Evolutionary conservation across 1,140 invertebrate genomes (phyloP), one percentile per base, ranked within the genome.

Genomic region (Drosophila lacteicornis): DNA sequence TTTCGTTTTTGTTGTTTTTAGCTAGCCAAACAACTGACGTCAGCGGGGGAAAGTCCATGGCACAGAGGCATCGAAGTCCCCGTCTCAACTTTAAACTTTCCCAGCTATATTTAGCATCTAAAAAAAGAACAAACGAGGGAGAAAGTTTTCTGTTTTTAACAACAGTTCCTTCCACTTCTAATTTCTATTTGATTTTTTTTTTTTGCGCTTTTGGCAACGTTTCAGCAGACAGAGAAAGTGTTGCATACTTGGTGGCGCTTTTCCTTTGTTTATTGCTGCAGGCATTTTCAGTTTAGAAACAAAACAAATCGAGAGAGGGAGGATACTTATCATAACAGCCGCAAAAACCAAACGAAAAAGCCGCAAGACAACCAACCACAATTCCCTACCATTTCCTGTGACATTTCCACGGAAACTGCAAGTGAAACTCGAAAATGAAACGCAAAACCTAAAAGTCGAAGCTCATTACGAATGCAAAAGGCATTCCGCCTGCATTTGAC

Each of bases 61-160:
- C 40, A 62, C 9, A 13, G 15, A 17, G 40, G 50, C 17, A 55
- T 59, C 42, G 65, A 51, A 50, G 50, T n/a, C 59, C 40, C 6
- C 60, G 74, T 49, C 79, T 86, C 83, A 86, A 86, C 82, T 86
- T 87, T 87, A 63, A 87, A 88, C 84, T 90, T 88, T 84, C 53
- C 43, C 22, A 7, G 8, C 84, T 87, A 87, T 75, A 80, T 69
- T 75, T 90, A 77, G 80, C 59, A 25, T 42, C 66, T 82, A 79
- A 79, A 82, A 79, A 79, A 61, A 59, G 38, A 47, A 47, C 40
- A 49, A 76, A 56, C 53, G 45, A 55, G 49, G 59, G 36, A 27
- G 68, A 60, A 57, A 56, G 43, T 73, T 59, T 60, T 13, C 53
- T 40, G 53, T 56, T 56, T 66, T 38, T 33, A 27, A 40, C 36